Percentiles rank a stretch among this genome's conserved stretches.
phyloP scores from a whole-genome alignment of 2,113 vertebrate species.

The Eclectus roratus region DNA sequence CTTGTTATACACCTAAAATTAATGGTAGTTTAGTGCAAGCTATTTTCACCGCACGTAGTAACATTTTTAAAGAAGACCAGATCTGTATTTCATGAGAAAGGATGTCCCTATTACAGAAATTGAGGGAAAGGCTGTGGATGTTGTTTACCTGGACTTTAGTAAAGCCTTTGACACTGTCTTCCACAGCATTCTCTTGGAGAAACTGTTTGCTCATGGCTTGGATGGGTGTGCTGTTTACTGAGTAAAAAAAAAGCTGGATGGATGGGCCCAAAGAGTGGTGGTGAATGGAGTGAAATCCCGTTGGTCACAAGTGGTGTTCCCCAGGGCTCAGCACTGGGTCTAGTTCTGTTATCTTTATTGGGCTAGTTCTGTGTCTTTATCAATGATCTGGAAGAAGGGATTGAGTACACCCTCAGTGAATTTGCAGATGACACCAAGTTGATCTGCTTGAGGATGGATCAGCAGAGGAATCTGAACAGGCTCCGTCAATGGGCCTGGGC shows the following conservation, averaged over 20 bases:
- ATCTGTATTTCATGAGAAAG: not conserved
- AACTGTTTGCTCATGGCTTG: not conserved
- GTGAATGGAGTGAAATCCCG: not conserved
- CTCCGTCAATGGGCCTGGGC: fast-evolving
- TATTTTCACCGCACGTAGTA: too few relatives aligned
- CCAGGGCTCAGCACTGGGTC: not conserved
- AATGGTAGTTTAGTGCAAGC: too few relatives aligned
- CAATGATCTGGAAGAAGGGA: not conserved
- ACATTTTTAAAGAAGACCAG: too few relatives aligned
- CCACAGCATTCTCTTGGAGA: not conserved
- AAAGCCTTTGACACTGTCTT: not conserved
- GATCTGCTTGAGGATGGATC: not conserved
- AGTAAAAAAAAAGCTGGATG: not conserved
- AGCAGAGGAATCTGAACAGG: not conserved
- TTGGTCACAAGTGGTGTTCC: not conserved
- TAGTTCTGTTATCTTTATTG: not conserved
- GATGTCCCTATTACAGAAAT: not conserved
- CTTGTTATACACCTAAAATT: too few relatives aligned
- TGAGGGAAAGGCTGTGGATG: not conserved
- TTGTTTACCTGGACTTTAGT: not conserved
- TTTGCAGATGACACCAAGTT: not conserved
- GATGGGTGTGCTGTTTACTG: not conserved
- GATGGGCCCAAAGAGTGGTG: not conserved
- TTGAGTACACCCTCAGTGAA: not conserved
- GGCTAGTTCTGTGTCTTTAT: not conserved